Evolutionary conservation across 2,888 invertebrate genomes (phyloP).

Genomic region (Drosophila nr. fundita): DNA sequence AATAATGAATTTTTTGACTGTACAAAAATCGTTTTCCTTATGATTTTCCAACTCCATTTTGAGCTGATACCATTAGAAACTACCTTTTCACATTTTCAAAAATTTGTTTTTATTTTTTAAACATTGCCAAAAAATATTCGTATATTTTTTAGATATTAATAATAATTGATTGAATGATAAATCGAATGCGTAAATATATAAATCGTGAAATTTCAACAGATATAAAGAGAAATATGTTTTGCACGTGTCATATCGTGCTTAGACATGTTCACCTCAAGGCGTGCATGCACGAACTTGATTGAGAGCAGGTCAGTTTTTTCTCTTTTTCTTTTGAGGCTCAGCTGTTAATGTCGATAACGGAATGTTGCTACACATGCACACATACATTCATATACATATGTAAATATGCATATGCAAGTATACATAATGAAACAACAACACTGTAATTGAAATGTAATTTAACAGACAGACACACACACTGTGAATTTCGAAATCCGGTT

Average conservation of each 20-base stretch:
- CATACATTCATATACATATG: neutral
- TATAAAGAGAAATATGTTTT: neutral
- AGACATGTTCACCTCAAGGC: neutral
- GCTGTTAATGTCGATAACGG: conserved; percentile 1
- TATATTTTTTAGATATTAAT: neutral
- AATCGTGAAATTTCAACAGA: neutral
- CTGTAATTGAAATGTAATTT: conserved; percentile 1
- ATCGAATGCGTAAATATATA: neutral
- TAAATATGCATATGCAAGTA: neutral
- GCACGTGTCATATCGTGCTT: neutral
- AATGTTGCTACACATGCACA: neutral
- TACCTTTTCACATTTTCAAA: neutral
- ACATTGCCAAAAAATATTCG: too few species aligned
- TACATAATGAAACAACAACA: neutral
- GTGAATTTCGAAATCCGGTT: conserved; percentile 69
- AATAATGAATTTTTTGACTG: neutral
- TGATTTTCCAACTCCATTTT: neutral
- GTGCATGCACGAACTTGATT: conserved; percentile 2
- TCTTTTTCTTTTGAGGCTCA: neutral
- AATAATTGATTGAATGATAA: neutral
- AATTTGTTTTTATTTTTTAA: neutral
- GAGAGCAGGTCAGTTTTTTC: conserved; percentile 2
- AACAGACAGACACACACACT: neutral
- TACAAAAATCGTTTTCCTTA: neutral
- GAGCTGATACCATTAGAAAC: neutral